Base-by-base conservation (phyloP, 2,113 vertebrate species). In the Paradoxurus hermaphroditus region DNA sequence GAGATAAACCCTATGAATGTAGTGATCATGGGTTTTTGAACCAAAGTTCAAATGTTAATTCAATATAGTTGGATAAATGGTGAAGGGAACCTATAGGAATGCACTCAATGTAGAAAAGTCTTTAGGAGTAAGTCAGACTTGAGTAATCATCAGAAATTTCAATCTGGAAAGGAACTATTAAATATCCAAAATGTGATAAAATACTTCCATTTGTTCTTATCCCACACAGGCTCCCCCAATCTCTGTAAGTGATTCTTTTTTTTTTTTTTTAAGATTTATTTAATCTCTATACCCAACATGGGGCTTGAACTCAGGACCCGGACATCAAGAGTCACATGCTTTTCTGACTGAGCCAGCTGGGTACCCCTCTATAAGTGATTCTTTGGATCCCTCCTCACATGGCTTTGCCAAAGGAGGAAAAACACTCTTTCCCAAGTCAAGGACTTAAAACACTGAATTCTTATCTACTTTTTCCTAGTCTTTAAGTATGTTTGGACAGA, bases 1-100 rank as follows among this genome's bases (percentile, higher is more conserved):
- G 39, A 96, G 31, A 87, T 83, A 84, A 93, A 83, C 49, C 23
- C 39, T 92, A 72, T 46, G 25, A 65, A 59, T 90, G 27, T 92
- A 53, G 67, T 77, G 49, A 90, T 82, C 75, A n/a, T 90, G 59
- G 39, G 19, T 86, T 51, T 93, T 93, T 87, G 51, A 86, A 44
- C 56, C n/a, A 70, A n/a, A 82, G 31, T 68, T 63, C 67, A 77
- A 75, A 89, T n/a, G 29, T 85, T 63, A 44, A 36, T 72, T 96
- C 10, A 14, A 5, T 96, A 34, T 67, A 39, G n/a, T 59, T 92
- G 75, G 93, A 39, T 86, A 62, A 27, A 90, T 46, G 68, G 41
- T 95, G 51, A 95, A 93, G 81, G 75, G 68, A 97, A 95, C 31
- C 90, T 41, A 78, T 68, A 70, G 15, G 11, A 53, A 82, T 86